Conservation (phyloP, 2,113 vertebrate genomes). For the Tinamus guttatus region DNA sequence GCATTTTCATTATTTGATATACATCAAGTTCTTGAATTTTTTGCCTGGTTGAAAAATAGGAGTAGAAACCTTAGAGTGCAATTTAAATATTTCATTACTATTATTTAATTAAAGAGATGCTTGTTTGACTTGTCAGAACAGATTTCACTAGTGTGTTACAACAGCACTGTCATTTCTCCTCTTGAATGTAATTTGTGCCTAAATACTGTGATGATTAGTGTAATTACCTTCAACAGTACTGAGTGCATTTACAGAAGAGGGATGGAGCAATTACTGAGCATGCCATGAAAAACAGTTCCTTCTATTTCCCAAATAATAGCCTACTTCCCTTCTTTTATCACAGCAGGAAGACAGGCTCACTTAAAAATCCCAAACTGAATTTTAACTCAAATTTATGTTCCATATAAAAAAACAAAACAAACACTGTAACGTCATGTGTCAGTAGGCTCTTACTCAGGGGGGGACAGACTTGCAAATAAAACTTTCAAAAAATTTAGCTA, state of each 20-base stretch:
- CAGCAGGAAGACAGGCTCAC: background rate
- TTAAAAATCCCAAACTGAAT: background rate
- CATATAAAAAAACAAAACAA: background rate
- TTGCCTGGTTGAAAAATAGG: background rate
- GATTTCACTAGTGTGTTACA: background rate
- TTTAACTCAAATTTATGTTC: background rate
- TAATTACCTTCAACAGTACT: slow-evolving; percentile 9
- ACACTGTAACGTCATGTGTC: background rate
- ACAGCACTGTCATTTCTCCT: slow-evolving; percentile 17
- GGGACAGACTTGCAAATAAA: background rate
- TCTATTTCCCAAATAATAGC: background rate
- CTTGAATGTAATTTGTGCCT: background rate
- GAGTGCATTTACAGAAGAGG: background rate
- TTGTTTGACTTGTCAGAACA: slow-evolving; percentile 48
- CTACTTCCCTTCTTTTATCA: background rate
- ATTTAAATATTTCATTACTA: slow-evolving; percentile 37
- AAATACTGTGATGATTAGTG: background rate
- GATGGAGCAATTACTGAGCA: background rate
- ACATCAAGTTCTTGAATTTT: background rate
- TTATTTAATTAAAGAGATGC: slow-evolving; percentile 50
- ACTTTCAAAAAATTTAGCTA: background rate
- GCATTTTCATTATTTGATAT: background rate
- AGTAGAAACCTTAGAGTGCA: slow-evolving; percentile 5
- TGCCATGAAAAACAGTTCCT: background rate
- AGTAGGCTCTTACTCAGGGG: background rate